Evolutionary conservation across 2,888 invertebrate genomes (phyloP), one percentile per base, ranked within the genome.

Genomic region (Leuctra nigra): DNA sequence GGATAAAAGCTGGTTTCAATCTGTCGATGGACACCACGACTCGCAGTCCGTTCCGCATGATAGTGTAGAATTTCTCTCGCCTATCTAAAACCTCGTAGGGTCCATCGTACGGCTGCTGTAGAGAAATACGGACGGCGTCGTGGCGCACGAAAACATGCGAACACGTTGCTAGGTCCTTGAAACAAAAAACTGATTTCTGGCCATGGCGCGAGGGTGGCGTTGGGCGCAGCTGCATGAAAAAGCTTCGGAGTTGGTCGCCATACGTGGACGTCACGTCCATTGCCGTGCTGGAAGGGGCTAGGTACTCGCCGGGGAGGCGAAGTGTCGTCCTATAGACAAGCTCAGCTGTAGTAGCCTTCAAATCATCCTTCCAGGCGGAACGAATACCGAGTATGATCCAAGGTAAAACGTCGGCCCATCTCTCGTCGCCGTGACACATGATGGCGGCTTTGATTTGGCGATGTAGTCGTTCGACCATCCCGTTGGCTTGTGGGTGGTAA

Each of bases 381-480:
- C 65, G 57, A 1, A 67, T 63, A 3, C 65, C 66, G 3, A 66
- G 57, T 1, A 66, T 58, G 13, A 66, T 62, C 1, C 59, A 53
- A 1, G 67, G 64, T 2, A 66, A 61, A 1, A 53, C 39, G 39
- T 63, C 63, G 1, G 60, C 60, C 65, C 66, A 66, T 6, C 48
- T 53, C 4, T 53, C 36, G 14, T 48, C 36, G 2, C 36, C 38
- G 25, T 66, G 63, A 54, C 66, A 64, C 55, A 55, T 66, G 20
- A 71, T 59, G 0, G 73, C 68, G 1, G 70, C 64, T 63, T 71
- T 74, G 53, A 73, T 59, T 7, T 66, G 65, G 1, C 73, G 62
- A 59, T 75, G 73, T 56, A 69, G 67, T 2, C 71, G 61, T 59
- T 74, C 71, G 2, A 73, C 65, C 53, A 71, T 63, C 1, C 71